Conservation (phyloP, 2,797 vertebrate genomes). For the Myoxocephalus aenaeus region DNA sequence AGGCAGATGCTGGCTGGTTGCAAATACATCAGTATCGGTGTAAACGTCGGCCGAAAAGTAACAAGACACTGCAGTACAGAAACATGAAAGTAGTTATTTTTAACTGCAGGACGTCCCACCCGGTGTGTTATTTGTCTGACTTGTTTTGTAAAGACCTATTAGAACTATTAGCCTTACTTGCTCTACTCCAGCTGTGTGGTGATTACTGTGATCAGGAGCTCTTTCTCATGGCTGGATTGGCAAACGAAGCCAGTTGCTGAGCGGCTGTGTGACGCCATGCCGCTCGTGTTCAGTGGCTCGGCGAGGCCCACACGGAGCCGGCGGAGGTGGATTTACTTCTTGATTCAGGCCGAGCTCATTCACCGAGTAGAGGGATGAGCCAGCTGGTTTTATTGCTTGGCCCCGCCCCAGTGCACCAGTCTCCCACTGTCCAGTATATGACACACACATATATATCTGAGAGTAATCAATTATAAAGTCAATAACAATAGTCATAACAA, state of each 20-base stretch:
- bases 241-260: not conserved
- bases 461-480: conserved; percentile 70
- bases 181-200: not conserved
- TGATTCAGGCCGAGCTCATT: conserved; percentile 36
- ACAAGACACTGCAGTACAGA: too few species aligned
- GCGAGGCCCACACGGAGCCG: not conserved
- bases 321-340: conserved; percentile 5
- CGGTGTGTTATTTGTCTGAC: too few species aligned
- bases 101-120: too few species aligned
- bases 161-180: not conserved
- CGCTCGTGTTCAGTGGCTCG: not conserved
- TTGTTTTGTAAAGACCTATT: too few species aligned
- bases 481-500: conserved; percentile 68
- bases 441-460: conserved; percentile 66
- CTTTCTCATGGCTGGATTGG: not conserved
- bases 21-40: too few species aligned
- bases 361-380: conserved; percentile 32
- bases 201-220: not conserved
- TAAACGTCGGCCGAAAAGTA: too few species aligned
- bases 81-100: too few species aligned
- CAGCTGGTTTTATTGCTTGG: conserved; percentile 13
- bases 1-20: too few species aligned
- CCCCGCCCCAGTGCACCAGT: conserved; percentile 49
- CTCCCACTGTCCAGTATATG: conserved; percentile 66
- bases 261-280: conserved; percentile 4